phyloP scores from a whole-genome alignment of 30 jellyfish, hydroid and myxozoan species.

The Aurelia aurita region DNA sequence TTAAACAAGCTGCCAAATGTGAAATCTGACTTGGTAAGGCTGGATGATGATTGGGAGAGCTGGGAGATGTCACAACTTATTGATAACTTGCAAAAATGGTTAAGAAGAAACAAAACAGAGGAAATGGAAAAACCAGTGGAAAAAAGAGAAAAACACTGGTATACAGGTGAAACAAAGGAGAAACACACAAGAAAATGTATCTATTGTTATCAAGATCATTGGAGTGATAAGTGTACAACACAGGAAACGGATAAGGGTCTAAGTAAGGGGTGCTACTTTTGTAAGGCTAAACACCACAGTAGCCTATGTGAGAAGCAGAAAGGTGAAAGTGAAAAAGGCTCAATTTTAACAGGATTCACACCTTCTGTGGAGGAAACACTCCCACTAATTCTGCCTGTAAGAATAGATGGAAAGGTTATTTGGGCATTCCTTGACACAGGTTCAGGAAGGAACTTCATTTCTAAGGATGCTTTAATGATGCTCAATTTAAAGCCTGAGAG shows the following conservation, averaged over 20 bases:
- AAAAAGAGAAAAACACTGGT: too few relatives aligned
- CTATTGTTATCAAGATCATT: too few relatives aligned
- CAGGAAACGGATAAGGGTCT: conserved; percentile 22
- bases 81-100: not conserved
- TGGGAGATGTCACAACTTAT: too few relatives aligned
- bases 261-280: too few relatives aligned
- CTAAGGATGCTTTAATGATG: too few relatives aligned
- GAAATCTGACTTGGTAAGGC: not conserved
- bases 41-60: conserved; percentile 5
- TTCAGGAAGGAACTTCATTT: conserved; percentile 44
- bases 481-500: conserved; percentile 16
- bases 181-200: too few relatives aligned
- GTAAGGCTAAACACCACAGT: too few relatives aligned
- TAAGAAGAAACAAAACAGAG: conserved; percentile 7
- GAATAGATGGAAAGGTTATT: conserved; percentile 4
- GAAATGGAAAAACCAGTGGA: not conserved
- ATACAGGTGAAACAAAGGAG: too few relatives aligned
- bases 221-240: conserved; percentile 26
- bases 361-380: too few relatives aligned
- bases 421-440: conserved; percentile 45
- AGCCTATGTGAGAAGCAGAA: conserved; percentile 44
- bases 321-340: conserved; percentile 13
- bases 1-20: not conserved
- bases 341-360: too few relatives aligned
- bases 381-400: conserved; percentile 41